phyloP scores from a whole-genome alignment of 2,888 invertebrate species.

The Nemurella pictetii region DNA sequence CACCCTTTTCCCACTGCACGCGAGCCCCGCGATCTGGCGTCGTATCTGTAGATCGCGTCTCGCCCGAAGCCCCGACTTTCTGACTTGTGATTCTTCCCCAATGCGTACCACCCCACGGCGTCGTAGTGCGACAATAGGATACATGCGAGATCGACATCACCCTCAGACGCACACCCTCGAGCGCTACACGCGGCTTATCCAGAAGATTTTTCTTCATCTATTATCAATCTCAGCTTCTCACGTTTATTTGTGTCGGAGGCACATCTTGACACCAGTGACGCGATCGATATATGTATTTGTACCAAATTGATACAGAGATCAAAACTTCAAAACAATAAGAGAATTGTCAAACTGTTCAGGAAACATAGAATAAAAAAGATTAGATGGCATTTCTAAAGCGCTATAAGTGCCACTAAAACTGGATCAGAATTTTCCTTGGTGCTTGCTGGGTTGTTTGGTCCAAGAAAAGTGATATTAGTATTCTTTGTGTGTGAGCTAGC shows the following conservation, averaged over 20 bases:
- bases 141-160: not conserved
- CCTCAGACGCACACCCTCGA: not conserved
- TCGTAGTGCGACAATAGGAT: not conserved
- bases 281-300: not conserved
- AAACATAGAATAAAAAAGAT: not conserved
- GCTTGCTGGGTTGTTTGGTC: not conserved
- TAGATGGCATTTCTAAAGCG: not conserved
- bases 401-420: not conserved
- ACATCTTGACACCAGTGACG: not conserved
- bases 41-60: not conserved
- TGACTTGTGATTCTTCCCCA: too few relatives aligned
- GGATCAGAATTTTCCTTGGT: not conserved
- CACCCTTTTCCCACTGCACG: conserved; percentile 20
- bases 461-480: conserved; percentile 6
- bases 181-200: not conserved
- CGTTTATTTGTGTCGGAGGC: not conserved
- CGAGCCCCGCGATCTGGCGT: too few relatives aligned
- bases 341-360: too few relatives aligned
- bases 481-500: conserved; percentile 21
- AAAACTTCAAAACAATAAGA: too few relatives aligned
- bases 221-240: not conserved
- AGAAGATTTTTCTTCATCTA: not conserved
- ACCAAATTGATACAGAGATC: too few relatives aligned
- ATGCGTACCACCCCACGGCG: not conserved
- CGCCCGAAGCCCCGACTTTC: not conserved